These are phyloP conservation scores for Selene dorsalis DNA, from an alignment of 2,797 vertebrate genomes.

Conservation along the genomic window DNA sequence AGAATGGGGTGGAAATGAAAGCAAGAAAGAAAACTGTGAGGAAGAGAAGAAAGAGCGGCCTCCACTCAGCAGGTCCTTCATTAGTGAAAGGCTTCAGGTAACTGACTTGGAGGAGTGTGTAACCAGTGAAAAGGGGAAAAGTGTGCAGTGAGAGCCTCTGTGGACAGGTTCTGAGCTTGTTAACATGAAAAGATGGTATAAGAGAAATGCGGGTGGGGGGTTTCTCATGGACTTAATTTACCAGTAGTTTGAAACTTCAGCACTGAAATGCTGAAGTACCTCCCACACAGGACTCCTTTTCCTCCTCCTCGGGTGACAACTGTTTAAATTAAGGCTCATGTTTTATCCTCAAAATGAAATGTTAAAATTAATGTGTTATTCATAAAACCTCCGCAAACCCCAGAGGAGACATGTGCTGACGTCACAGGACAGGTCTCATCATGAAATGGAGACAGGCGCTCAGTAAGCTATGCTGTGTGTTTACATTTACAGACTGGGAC, in stretches of 20 bases:
- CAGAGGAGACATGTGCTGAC: not conserved
- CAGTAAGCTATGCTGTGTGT: not conserved
- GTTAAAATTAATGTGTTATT: constrained; percentile 38
- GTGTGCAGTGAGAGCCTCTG: constrained; percentile 27
- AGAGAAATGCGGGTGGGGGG: not conserved
- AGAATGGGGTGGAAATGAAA: constrained; percentile 34
- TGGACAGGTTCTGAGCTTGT: constrained; percentile 59
- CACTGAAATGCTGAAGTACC: constrained; percentile 38
- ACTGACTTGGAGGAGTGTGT: constrained; percentile 53
- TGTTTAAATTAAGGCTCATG: constrained; percentile 53
- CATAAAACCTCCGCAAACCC: constrained; percentile 27
- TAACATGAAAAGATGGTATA: constrained; percentile 55
- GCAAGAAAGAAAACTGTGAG: constrained; percentile 15
- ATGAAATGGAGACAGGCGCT: not conserved
- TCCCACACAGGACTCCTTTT: constrained; percentile 42
- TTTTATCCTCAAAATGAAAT: constrained; percentile 47
- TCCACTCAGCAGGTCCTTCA: constrained; percentile 42
- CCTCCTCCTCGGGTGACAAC: constrained; percentile 52
- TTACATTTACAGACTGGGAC: not conserved
- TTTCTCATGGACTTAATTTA: constrained; percentile 44
- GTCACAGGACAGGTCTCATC: not conserved
- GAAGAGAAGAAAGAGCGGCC: constrained; percentile 15
- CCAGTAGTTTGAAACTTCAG: constrained; percentile 44
- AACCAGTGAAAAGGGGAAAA: constrained; percentile 48
- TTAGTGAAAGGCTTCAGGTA: constrained; percentile 43